Base-by-base conservation (phyloP, 2,888 invertebrate genomes). In the Plagodis pulveraria region DNA sequence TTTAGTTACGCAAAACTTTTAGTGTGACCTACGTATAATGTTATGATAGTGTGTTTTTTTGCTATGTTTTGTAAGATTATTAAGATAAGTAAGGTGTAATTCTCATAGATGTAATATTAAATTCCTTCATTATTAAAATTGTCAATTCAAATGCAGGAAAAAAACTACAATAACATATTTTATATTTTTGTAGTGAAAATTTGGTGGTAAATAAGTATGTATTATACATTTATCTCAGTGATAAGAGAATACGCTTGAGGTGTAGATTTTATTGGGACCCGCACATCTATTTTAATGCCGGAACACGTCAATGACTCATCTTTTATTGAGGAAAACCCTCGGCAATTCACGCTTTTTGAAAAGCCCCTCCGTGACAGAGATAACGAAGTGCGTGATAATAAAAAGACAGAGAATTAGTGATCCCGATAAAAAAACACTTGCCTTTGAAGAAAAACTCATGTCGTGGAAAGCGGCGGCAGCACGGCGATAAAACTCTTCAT, bases 401-500 rank as follows among this genome's bases (percentile, higher is more conserved):
- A 67, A 72, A 72, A 70, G 53, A 65, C 62, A 62, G 56, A 71
- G 70, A 81, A 81, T 80, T 78, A 79, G 75, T 69, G 66, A 76
- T 68, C 71, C 69, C 73, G 71, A 84, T 80, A 82, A 82, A 22
- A n/a, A 82, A 80, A 74, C 70, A 77, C 69, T 76, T 72, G 65
- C 59, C 69, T 69, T 76, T 76, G 72, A 76, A 76, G 73, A 80
- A 83, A 80, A 84, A 78, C 77, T 79, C 78, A 74, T 81, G 82
- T 86, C 76, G 76, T 72, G 77, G 71, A 77, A 82, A 82, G 79
- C 77, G 82, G 36, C 11, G 47, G 55, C 51, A 65, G 71, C 75
- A 73, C 67, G 72, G 70, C 79, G 80, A 90, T 90, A 90, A 89
- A 91, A 88, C 80, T 88, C 84, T 85, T 88, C 87, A 84, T 87